These are phyloP conservation scores for Psammodynastes pulverulentus DNA, from an alignment of 2,113 vertebrate species.

Conservation along the genomic window DNA sequence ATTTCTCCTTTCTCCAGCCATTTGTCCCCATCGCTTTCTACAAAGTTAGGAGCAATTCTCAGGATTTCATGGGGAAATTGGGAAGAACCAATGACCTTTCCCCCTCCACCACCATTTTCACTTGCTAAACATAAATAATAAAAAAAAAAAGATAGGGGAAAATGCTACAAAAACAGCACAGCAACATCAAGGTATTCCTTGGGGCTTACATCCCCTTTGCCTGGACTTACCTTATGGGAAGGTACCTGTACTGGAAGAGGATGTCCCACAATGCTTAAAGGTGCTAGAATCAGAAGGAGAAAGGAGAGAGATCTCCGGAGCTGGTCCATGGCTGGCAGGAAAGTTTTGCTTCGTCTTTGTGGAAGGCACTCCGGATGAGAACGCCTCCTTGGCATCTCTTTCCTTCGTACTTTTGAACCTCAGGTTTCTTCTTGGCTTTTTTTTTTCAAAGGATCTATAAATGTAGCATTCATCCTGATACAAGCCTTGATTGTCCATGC, in stretches of 20 bases:
- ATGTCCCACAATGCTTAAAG: not conserved
- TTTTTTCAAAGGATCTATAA: constrained; percentile 47
- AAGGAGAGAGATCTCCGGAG: not conserved
- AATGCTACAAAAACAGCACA: not conserved
- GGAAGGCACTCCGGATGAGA: constrained; percentile 4
- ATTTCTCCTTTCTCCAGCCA: not conserved
- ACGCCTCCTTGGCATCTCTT: constrained; percentile 23
- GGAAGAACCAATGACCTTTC: no score
- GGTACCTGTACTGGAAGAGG: not conserved
- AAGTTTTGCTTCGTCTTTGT: constrained; percentile 12
- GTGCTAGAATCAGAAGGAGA: not conserved
- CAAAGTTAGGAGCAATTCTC: not conserved
- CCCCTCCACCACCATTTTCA: not conserved
- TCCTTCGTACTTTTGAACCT: constrained; percentile 46
- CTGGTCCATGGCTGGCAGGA: not conserved
- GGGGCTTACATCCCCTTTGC: not conserved
- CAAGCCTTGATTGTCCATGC: constrained; percentile 60
- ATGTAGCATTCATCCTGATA: constrained; percentile 62
- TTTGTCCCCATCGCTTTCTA: not conserved
- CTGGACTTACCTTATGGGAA: constrained; percentile 18
- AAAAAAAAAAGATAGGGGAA: not conserved
- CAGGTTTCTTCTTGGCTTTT: constrained; percentile 1
- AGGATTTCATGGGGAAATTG: no score
- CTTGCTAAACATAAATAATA: not conserved
- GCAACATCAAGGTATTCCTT: not conserved